Conservation (phyloP, 2,113 vertebrate genomes). For the Lampris incognitus region DNA sequence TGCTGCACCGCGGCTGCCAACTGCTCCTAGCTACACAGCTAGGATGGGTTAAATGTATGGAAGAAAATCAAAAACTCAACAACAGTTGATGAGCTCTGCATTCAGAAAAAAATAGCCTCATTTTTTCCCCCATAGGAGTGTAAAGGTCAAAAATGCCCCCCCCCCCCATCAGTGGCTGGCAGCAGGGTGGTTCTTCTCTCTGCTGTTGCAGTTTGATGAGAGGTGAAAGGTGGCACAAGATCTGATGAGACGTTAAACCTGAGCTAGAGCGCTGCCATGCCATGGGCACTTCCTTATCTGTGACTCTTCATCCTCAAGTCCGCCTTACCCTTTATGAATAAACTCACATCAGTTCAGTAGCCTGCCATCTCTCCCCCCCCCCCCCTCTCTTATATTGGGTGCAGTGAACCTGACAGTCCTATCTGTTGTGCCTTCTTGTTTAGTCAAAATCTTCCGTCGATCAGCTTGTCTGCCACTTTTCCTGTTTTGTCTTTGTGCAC, state of each 20-base stretch:
- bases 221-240: slow-evolving; percentile 20
- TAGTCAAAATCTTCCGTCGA: not conserved
- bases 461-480: not conserved
- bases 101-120: not conserved
- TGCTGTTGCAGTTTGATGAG: not conserved
- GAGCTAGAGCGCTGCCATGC: not conserved
- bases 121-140: no score
- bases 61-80: no score
- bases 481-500: not conserved
- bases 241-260: not conserved
- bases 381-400: not conserved
- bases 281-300: slow-evolving; percentile 34
- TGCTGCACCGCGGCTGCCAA: no score
- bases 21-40: no score
- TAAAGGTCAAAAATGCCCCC: no score
- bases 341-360: not conserved
- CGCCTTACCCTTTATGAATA: not conserved
- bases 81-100: no score
- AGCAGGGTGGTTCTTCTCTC: no score
- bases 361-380: slow-evolving; percentile 12
- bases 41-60: no score
- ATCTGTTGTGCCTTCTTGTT: slow-evolving; percentile 9
- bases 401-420: not conserved
- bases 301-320: slow-evolving; percentile 8
- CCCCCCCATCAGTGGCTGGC: no score